phyloP scores from a whole-genome alignment of 2,888 invertebrate species.

The Leptarthrus brevirostris region DNA sequence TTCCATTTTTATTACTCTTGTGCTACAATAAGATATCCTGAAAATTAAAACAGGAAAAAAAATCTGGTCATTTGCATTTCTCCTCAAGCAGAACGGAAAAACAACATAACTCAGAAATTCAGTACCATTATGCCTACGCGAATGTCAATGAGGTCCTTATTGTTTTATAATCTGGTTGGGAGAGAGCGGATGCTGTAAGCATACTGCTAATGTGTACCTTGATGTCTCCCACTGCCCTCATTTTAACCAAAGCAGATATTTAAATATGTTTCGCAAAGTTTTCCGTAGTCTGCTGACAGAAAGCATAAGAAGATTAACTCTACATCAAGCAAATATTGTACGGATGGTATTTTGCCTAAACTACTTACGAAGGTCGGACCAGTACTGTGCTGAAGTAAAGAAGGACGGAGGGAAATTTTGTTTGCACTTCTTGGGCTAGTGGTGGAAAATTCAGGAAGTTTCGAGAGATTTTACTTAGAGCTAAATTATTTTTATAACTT shows the following conservation, averaged over 20 bases:
- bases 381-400: neutral
- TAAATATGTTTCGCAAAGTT: slow-evolving; percentile 14
- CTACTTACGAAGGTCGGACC: slow-evolving; percentile 4
- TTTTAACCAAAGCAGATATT: neutral
- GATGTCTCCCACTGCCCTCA: neutral
- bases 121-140: neutral
- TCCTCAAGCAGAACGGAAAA: neutral
- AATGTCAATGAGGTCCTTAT: no score
- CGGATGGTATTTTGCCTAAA: slow-evolving; percentile 1
- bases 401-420: neutral
- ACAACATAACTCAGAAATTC: neutral
- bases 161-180: neutral
- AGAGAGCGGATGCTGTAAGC: no score
- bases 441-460: slow-evolving; percentile 3
- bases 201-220: no score
- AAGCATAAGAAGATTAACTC: slow-evolving; percentile 22
- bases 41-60: neutral
- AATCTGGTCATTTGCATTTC: slow-evolving; percentile 4
- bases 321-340: slow-evolving; percentile 11
- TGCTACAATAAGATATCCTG: slow-evolving; percentile 19
- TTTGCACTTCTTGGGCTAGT: slow-evolving; percentile 2
- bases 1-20: slow-evolving; percentile 29
- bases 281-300: neutral
- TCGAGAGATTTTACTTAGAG: slow-evolving; percentile 12
- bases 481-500: slow-evolving; percentile 22